A percentile compares a stretch with the other conserved stretches of the same genome.
phyloP scores from a whole-genome alignment of 1,140 invertebrate species.

The Phenacoccus solenopsis region DNA sequence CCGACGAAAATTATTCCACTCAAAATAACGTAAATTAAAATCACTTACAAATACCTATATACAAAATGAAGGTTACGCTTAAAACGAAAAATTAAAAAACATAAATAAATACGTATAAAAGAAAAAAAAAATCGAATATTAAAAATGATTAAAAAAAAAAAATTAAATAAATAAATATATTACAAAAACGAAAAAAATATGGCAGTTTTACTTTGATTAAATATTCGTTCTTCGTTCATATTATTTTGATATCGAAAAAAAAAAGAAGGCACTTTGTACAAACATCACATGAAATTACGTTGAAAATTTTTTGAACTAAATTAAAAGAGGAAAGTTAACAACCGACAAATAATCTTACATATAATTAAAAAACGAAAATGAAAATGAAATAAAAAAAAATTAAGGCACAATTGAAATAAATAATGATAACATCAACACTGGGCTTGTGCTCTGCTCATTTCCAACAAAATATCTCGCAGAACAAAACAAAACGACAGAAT shows the following conservation, averaged over 20 bases:
- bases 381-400: conserved; percentile 5
- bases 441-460: too few species aligned
- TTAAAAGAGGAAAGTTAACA: conserved; percentile 1
- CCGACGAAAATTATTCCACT: too few species aligned
- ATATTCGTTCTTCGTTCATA: neutral
- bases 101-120: neutral
- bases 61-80: too few species aligned
- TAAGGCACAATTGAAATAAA: neutral
- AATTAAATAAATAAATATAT: conserved; percentile 8
- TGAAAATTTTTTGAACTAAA: neutral
- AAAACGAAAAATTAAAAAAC: too few species aligned
- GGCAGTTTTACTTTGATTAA: neutral
- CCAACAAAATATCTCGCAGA: too few species aligned
- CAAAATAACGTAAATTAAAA: too few species aligned
- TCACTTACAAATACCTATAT: too few species aligned
- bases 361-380: neutral
- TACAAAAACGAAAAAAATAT: neutral
- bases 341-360: neutral
- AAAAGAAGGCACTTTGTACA: neutral
- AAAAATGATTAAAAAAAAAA: neutral
- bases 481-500: too few species aligned
- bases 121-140: conserved; percentile 7
- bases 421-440: too few species aligned
- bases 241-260: neutral
- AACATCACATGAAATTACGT: neutral